These are phyloP conservation scores for Pteria penguin DNA, from an alignment of 2,888 invertebrate species.

Conservation along the genomic window DNA sequence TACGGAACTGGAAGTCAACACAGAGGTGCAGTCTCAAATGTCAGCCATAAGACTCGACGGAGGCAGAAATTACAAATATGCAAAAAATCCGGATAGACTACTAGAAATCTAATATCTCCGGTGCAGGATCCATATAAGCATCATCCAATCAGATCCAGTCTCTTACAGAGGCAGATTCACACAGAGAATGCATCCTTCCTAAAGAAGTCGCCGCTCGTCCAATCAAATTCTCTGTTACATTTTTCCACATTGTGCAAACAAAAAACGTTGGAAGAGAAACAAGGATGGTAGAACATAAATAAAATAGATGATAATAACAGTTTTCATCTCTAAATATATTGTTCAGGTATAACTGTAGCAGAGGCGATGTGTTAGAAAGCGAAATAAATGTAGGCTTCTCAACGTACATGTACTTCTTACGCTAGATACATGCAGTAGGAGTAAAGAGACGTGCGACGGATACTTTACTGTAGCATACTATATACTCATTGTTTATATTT, in stretches of 20 bases:
- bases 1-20: constrained; percentile 33
- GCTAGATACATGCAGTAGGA: no score
- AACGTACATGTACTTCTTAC: no score
- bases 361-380: no score
- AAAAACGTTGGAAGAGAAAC: not conserved
- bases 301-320: constrained; percentile 4
- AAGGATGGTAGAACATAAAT: not conserved
- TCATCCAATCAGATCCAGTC: constrained; percentile 28
- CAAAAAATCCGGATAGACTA: constrained; percentile 56
- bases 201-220: not conserved
- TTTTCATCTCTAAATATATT: not conserved
- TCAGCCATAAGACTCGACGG: constrained; percentile 52
- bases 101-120: constrained; percentile 57
- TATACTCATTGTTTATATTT: no score
- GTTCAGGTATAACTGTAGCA: not conserved
- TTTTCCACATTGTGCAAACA: not conserved
- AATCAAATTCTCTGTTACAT: not conserved
- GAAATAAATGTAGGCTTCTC: no score
- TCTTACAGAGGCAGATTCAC: not conserved
- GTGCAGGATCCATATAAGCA: constrained; percentile 60
- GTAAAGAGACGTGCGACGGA: no score
- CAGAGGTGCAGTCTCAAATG: constrained; percentile 45
- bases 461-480: no score
- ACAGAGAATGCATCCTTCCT: not conserved
- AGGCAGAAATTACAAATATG: constrained; percentile 59